Conservation (phyloP, 1,140 invertebrate species). For the Drosophila trapezifrons region DNA sequence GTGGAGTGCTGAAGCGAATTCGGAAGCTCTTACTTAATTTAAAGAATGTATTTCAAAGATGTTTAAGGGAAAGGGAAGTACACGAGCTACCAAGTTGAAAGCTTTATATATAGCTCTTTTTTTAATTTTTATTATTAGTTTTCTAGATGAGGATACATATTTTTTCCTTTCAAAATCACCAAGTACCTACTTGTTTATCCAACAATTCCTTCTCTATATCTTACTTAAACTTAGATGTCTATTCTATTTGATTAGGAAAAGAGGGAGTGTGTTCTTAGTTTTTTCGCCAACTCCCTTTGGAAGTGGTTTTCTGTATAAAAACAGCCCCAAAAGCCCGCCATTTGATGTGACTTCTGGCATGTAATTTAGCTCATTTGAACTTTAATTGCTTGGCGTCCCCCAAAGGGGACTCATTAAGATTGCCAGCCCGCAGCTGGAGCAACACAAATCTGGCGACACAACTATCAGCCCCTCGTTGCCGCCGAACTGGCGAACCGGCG, state of each 20-base stretch:
- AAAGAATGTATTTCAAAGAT: too few relatives aligned
- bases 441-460: conserved; percentile 50
- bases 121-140: too few relatives aligned
- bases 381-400: conserved; percentile 53
- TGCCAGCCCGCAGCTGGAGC: conserved; percentile 43
- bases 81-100: too few relatives aligned
- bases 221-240: neutral
- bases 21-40: too few relatives aligned
- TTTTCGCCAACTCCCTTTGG: neutral
- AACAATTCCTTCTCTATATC: neutral
- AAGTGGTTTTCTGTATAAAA: conserved; percentile 9
- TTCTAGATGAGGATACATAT: too few relatives aligned
- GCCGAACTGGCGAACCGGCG: conserved; percentile 1
- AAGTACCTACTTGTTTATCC: too few relatives aligned
- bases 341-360: conserved; percentile 36
- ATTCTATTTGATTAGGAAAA: neutral
- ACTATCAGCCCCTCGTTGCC: conserved; percentile 20
- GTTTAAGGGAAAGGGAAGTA: too few relatives aligned
- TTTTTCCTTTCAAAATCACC: too few relatives aligned
- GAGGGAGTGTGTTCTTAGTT: neutral
- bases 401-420: conserved; percentile 57
- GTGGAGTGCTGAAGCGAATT: conserved; percentile 2
- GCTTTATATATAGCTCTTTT: too few relatives aligned
- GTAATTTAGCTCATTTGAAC: conserved; percentile 55
- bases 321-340: conserved; percentile 20